A percentile compares a stretch with the other conserved stretches of the same genome.
These are phyloP conservation scores for Zaprionus camerounensis DNA, from an alignment of 1,140 invertebrate species.

Conservation along the genomic window DNA sequence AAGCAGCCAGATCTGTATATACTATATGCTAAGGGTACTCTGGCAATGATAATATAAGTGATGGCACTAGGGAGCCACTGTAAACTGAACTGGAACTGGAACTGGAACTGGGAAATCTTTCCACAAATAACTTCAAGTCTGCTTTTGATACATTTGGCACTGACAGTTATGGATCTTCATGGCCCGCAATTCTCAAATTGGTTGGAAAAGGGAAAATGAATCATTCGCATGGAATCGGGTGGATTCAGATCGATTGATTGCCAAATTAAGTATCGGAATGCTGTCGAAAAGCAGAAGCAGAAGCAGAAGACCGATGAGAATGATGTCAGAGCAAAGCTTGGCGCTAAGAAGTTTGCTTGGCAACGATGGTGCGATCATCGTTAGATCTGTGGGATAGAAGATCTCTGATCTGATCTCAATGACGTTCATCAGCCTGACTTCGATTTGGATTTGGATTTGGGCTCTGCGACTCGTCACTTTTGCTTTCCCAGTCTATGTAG, in stretches of 20 bases:
- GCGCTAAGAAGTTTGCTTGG: slow-evolving; percentile 11
- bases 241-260: slow-evolving; percentile 32
- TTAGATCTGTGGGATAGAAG: slow-evolving; percentile 20
- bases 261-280: slow-evolving; percentile 36
- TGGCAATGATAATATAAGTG: too few species aligned
- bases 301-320: slow-evolving; percentile 13
- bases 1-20: neutral
- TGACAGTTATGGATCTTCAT: neutral
- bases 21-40: too few species aligned
- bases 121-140: neutral
- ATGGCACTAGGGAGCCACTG: neutral
- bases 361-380: slow-evolving; percentile 30
- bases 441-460: slow-evolving; percentile 5
- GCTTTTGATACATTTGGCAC: neutral
- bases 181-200: neutral
- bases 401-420: slow-evolving; percentile 2
- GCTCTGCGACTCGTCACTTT: slow-evolving; percentile 10
- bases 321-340: slow-evolving; percentile 45
- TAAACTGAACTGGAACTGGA: neutral
- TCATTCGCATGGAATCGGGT: slow-evolving; percentile 5
- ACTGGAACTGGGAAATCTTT: neutral
- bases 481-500: slow-evolving; percentile 26
- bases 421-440: neutral
- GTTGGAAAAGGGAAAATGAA: slow-evolving; percentile 24
- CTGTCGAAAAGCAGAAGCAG: slow-evolving; percentile 3